Base-by-base conservation (phyloP, 1,140 invertebrate genomes). In the Neotoxoptera formosana region DNA sequence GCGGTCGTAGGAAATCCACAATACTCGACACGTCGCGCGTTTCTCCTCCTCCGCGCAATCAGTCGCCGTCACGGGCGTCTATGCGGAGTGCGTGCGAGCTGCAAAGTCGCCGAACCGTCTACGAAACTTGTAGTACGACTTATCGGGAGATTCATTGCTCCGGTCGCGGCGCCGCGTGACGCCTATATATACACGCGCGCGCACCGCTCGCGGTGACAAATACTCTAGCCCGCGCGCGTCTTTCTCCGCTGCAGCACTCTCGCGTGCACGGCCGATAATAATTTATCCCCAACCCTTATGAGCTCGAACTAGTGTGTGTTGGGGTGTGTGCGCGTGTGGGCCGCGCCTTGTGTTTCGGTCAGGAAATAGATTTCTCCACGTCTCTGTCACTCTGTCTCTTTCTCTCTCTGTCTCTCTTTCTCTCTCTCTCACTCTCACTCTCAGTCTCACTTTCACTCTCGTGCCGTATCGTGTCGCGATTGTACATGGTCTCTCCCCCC, bases 91-190 rank as follows among this genome's bases (percentile, higher is more conserved):
- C 11, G 45, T 81, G 67, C 8, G 45, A 1, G 45, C 3, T 48
- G 67, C 20, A 81, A 48, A 83, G 60, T 81, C 90, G 20, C 23
- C 48, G 48, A 67, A 9, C 20, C 83, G 83, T 53, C 90, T 67
- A 91, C 90, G 20, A 48, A 81, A 91, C 90, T 83, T 41, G 41
- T 34, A 83, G 41, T 34, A 83, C 45, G 67, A 81, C 36, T 67
- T n/a, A 25, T 53, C 7, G 53, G n/a, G 67, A 81, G 90, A 91
- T 91, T 91, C 67, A 91, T 91, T 91, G 90, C 90, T 30, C 21
- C 41, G 60, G 41, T 67, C 60, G 25, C 11, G 60, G 4, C 60
- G 20, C 45, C n/a, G 41, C 45, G 67, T 36, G 87, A 53, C 87
- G 87, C 48, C n/a, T 89, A 89, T n/a, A n/a, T n/a, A n/a, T n/a